Percentiles rank a stretch among this genome's conserved stretches.
Evolutionary conservation across 2,113 vertebrate genomes (phyloP).

Genomic region (Macrotis lagotis): DNA sequence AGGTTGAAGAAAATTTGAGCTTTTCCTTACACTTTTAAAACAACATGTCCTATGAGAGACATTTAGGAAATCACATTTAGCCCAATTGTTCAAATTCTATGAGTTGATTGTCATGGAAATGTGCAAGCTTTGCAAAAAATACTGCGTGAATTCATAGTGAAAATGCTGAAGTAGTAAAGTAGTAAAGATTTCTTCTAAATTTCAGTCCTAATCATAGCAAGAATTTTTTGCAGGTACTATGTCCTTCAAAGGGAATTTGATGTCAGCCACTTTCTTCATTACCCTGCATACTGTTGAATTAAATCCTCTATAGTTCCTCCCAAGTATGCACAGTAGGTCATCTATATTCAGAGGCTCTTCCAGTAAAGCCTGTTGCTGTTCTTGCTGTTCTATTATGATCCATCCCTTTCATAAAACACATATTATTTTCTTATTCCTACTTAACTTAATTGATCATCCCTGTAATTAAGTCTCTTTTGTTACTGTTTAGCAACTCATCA

Average conservation of each 20-base stretch:
- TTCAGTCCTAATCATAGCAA: conserved; percentile 46
- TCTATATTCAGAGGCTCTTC: not conserved
- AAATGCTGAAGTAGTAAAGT: not conserved
- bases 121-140: conserved; percentile 45
- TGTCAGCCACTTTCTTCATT: conserved; percentile 10
- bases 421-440: conserved; percentile 53
- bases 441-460: conserved; percentile 63
- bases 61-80: not conserved
- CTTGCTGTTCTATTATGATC: conserved; percentile 33
- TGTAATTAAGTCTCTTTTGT: conserved; percentile 64
- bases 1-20: not conserved
- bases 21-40: not conserved
- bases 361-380: conserved; percentile 9
- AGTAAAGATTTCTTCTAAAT: not conserved
- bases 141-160: conserved; percentile 29
- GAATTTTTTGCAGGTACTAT: conserved; percentile 35
- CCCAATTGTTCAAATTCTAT: conserved; percentile 30
- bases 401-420: conserved; percentile 30
- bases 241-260: conserved; percentile 31
- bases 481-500: conserved; percentile 67
- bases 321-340: conserved; percentile 10
- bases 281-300: conserved; percentile 41
- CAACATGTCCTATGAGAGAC: not conserved
- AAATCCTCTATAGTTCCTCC: conserved; percentile 25
- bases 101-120: conserved; percentile 33